phyloP scores from a whole-genome alignment of 2,888 invertebrate genomes.

The Embidobia sp. region DNA sequence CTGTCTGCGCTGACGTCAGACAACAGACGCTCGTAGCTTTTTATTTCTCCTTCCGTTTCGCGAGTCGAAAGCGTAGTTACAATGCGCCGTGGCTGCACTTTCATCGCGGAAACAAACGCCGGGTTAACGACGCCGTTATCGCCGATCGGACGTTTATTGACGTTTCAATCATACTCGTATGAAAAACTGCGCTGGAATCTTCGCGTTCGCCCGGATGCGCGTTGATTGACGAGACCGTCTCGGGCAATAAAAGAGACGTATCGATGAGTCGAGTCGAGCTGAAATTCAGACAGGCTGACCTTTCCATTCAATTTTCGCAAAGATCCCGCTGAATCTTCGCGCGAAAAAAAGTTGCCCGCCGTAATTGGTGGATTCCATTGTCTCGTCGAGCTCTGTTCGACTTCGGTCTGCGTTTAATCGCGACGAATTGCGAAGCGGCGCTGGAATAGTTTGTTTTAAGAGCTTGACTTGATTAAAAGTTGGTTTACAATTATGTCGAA shows the following conservation, averaged over 20 bases:
- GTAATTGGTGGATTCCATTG: slow-evolving; percentile 15
- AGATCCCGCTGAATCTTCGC: not conserved
- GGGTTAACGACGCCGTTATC: slow-evolving; percentile 42
- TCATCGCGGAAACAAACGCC: slow-evolving; percentile 24
- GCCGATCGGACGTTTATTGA: slow-evolving; percentile 36
- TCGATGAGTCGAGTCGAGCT: too few species aligned
- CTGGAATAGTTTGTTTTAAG: not conserved
- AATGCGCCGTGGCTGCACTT: slow-evolving; percentile 24
- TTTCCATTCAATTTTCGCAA: slow-evolving; percentile 9
- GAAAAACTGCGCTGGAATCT: slow-evolving; percentile 23
- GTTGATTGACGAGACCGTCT: slow-evolving; percentile 22
- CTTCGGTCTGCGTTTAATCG: slow-evolving; percentile 14
- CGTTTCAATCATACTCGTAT: slow-evolving; percentile 30
- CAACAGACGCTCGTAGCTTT: too few species aligned
- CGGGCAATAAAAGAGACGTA: not conserved
- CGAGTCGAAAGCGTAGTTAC: not conserved
- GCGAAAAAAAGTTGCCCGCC: not conserved
- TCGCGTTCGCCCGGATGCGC: slow-evolving; percentile 7
- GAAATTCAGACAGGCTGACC: too few species aligned
- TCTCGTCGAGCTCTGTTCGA: slow-evolving; percentile 7
- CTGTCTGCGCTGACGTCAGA: slow-evolving; percentile 37
- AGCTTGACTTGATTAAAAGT: not conserved
- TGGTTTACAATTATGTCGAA: not conserved
- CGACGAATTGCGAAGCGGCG: slow-evolving; percentile 7
- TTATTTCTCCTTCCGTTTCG: not conserved